These are phyloP conservation scores for Drosophila gaucha DNA, from an alignment of 2,888 invertebrate species.

Conservation along the genomic window DNA sequence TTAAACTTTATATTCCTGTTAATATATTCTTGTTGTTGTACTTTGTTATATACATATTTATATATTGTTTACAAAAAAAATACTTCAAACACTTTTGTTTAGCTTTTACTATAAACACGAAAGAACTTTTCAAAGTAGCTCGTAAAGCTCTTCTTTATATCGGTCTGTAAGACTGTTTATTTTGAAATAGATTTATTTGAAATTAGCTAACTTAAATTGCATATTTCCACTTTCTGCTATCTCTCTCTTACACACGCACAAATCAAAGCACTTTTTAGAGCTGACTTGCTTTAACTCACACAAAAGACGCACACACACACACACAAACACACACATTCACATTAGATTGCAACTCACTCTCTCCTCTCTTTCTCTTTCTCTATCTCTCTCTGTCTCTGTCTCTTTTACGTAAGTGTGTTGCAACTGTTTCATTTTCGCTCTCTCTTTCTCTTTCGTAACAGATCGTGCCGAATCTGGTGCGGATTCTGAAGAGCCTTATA, in stretches of 20 bases:
- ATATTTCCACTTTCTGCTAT: slow-evolving; percentile 12
- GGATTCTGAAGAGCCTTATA: slow-evolving; percentile 98
- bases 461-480: slow-evolving; percentile 99
- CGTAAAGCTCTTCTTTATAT: neutral
- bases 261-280: slow-evolving; percentile 29
- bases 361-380: slow-evolving; percentile 8
- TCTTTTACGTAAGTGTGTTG: neutral
- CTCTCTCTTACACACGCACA: slow-evolving; percentile 23
- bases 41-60: slow-evolving; percentile 1
- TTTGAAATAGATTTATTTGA: slow-evolving; percentile 4
- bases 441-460: slow-evolving; percentile 84
- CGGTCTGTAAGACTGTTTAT: neutral
- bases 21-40: slow-evolving; percentile 32
- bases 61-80: too few relatives aligned
- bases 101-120: slow-evolving; percentile 3
- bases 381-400: slow-evolving; percentile 20
- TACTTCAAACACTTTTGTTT: slow-evolving; percentile 1
- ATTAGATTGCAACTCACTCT: slow-evolving; percentile 4
- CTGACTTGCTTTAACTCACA: slow-evolving; percentile 30
- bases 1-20: slow-evolving; percentile 67
- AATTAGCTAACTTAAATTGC: slow-evolving; percentile 12
- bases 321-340: neutral
- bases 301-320: slow-evolving; percentile 12
- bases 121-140: neutral
- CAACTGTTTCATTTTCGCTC: neutral